Conservation (phyloP, 2,888 invertebrate species). For the Sepioteuthis lessoniana region DNA sequence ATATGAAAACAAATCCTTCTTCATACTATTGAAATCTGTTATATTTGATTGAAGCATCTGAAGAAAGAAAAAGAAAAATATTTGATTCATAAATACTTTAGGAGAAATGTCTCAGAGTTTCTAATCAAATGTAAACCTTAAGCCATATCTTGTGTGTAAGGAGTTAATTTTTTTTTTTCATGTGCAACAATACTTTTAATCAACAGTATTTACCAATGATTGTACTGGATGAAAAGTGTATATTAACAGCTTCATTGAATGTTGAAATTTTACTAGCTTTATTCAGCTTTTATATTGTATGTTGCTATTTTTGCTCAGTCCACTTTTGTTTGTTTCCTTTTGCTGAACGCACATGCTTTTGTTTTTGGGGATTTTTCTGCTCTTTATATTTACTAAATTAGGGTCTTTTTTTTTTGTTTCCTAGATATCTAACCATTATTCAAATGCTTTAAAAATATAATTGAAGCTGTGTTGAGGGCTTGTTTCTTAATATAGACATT, state of each 20-base stretch:
- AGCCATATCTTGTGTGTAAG: neutral
- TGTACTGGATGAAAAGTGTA: neutral
- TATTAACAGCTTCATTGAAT: neutral
- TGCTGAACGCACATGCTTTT: neutral
- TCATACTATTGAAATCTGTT: too few species aligned
- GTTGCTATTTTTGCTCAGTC: neutral
- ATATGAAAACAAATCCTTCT: neutral
- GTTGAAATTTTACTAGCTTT: neutral
- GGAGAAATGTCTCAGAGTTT: neutral
- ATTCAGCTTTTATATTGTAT: neutral
- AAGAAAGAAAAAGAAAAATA: neutral
- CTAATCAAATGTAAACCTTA: neutral
- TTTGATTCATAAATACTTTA: neutral
- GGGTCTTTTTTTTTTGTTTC: neutral
- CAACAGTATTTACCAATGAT: neutral
- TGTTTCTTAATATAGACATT: neutral
- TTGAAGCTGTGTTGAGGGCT: neutral
- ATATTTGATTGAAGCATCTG: neutral
- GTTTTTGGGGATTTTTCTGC: neutral
- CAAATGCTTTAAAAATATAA: neutral
- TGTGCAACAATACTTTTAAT: neutral
- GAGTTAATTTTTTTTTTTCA: neutral
- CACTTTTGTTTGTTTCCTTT: conserved; percentile 33
- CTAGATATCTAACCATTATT: neutral
- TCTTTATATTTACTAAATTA: neutral